Evolutionary conservation across 1,140 invertebrate species (phyloP), one percentile per base, ranked within the genome.

Genomic region (Bombus waltoni): DNA sequence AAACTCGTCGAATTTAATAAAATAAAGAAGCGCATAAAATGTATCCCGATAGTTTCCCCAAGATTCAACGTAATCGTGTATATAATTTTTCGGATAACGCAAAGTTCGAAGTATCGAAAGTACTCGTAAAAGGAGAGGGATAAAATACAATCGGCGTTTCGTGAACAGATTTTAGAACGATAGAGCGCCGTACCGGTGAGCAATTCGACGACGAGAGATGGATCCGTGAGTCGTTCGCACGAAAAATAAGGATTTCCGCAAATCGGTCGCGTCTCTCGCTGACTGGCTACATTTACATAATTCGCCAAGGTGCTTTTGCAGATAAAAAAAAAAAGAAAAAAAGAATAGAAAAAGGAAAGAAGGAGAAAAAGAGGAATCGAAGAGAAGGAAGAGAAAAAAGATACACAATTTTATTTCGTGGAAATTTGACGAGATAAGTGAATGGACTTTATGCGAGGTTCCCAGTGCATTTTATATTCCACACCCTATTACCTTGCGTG

Each of bases 131-230:
- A 53, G 47, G 47, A 22, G 18, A 53, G 47, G 22, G 47, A 22
- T 53, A 22, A 53, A 62, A n/a, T 28, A 28, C 25, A 59, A 59
- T 11, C 3, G 25, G 57, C 10, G 59, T 81, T 28, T 28, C 71
- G 3, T 32, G 47, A 59, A 65, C n/a, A 75, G 57, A 75, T 75
- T 82, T 75, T 42, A n/a, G n/a, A 75, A 75, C 38, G 68, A 70
- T 18, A 11, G 8, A 18, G 32, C 53, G 28, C 35, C 68, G 79
- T 84, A 79, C 22, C 42, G 66, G 66, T 1, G 47, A 47, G 53
- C 70, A 79, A 84, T 79, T 71, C 66, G 65, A 22, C 47, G 47
- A 53, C 6, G 6, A 35, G 11, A 22, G 13, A 65, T 73, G 18
- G 66, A 72, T 72, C 25, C 53, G 59, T 38, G 62, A 84, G 73